Evolutionary conservation across 2,888 invertebrate genomes (phyloP).

Genomic region (Cetonia aurata): DNA sequence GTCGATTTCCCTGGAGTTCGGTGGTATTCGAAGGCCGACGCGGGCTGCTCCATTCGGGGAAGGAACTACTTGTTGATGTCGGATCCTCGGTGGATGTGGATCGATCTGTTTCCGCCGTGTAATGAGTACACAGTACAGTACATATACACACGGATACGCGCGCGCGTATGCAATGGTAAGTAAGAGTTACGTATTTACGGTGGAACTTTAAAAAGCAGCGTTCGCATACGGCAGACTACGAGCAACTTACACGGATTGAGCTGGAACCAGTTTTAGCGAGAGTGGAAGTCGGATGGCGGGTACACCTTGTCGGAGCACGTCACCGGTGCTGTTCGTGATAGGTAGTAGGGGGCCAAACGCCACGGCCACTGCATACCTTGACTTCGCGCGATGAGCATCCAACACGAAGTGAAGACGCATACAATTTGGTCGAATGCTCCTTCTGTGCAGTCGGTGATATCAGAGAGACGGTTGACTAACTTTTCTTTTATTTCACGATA

Average conservation of each 20-base stretch:
- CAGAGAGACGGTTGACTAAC: too few relatives aligned
- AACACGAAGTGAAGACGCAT: too few relatives aligned
- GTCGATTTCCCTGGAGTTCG: not conserved
- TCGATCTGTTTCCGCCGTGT: conserved; percentile 17
- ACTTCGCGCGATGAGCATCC: conserved; percentile 15
- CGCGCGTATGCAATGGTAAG: not conserved
- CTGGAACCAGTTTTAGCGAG: conserved; percentile 40
- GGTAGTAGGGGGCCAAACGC: conserved; percentile 42
- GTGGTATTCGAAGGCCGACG: too few relatives aligned
- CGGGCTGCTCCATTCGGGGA: too few relatives aligned
- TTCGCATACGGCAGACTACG: conserved; percentile 28
- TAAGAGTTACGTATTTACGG: not conserved
- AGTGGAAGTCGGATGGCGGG: conserved; percentile 23
- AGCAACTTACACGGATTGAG: conserved; percentile 31
- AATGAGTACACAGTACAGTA: not conserved
- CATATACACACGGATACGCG: too few relatives aligned
- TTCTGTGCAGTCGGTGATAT: too few relatives aligned
- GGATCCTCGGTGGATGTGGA: conserved; percentile 17
- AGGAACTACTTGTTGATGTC: not conserved
- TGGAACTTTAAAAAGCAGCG: conserved; percentile 33
- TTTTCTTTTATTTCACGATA: too few relatives aligned
- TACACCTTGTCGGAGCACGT: conserved; percentile 51
- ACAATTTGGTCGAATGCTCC: too few relatives aligned
- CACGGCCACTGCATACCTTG: conserved; percentile 25
- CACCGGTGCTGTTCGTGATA: conserved; percentile 49